These are phyloP conservation scores for Rhadinocentrus ornatus DNA, from an alignment of 2,797 vertebrate species.

Conservation along the genomic window DNA sequence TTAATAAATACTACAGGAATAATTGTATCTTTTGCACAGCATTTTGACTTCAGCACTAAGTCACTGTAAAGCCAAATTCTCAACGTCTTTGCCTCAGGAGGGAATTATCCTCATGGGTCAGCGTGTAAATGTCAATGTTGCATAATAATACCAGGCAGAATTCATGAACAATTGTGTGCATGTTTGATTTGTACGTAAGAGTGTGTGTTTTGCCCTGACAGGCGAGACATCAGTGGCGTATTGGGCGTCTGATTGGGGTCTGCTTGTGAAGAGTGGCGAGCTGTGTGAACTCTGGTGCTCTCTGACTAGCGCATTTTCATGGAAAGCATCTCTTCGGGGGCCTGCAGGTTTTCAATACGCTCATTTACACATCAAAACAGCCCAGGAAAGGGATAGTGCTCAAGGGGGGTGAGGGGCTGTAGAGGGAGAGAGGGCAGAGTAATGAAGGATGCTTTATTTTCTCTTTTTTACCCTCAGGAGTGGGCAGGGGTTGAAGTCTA, in stretches of 20 bases:
- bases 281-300: conserved; percentile 79
- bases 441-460: conserved; percentile 87
- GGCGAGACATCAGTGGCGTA: conserved; percentile 34
- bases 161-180: conserved; percentile 13
- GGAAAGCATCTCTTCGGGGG: conserved; percentile 86
- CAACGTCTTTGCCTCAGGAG: conserved; percentile 15
- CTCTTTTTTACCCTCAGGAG: conserved; percentile 70
- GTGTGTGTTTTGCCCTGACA: conserved; percentile 42
- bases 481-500: conserved; percentile 75
- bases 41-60: conserved; percentile 32
- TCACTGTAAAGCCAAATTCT: conserved; percentile 15
- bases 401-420: conserved; percentile 68
- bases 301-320: conserved; percentile 84
- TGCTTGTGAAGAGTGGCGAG: conserved; percentile 67
- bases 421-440: conserved; percentile 75
- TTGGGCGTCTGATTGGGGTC: conserved; percentile 65
- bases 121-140: conserved; percentile 49
- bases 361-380: conserved; percentile 89
- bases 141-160: conserved; percentile 38
- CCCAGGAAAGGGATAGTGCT: conserved; percentile 85
- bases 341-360: conserved; percentile 85
- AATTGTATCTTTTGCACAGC: conserved; percentile 40
- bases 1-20: conserved; percentile 43
- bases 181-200: conserved; percentile 27
- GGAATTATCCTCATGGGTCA: conserved; percentile 21